Evolutionary conservation across 1,140 invertebrate species (phyloP), one percentile per base, ranked within the genome.

Genomic region (Galleria mellonella): DNA sequence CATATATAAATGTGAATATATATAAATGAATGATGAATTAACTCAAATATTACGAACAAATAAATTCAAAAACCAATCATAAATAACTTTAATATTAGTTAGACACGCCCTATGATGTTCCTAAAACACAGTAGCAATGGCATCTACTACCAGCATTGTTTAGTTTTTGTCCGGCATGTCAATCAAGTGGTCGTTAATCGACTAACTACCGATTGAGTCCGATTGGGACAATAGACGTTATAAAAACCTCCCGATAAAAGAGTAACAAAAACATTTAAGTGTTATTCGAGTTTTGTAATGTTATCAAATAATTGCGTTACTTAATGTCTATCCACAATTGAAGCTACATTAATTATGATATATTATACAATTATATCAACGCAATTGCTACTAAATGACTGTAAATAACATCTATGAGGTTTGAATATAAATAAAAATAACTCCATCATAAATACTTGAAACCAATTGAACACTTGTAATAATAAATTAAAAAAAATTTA

Each of bases 131-230:
- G 56, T 60, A 67, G 65, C 63, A 45, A 38, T 50, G 41, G 54
- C 53, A 70, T 68, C 51, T 61, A 56, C 50, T 47, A 55, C 52
- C 31, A 51, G 67, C 53, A 73, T 73, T 72, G 62, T 69, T 64
- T 54, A 51, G 65, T 76, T 75, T 76, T 76, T 69, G 43, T 46
- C 23, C 11, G 38, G 50, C 56, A 54, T 56, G 54, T 64, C 60
- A 59, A 66, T 70, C 55, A 62, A 46, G 44, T 48, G 54, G 51
- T 64, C 65, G 51, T 66, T 58, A 62, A 64, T 71, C 52, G 47
- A 62, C 52, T 55, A 62, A 75, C 71, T 68, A 48, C 55, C 47
- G 40, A 53, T 52, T 59, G 17, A 23, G 17, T 23, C 17, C 17
- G 17, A 23, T 23, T 23, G 17, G 46, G 50, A 72, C 61, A 74